Percentiles rank a stretch among this genome's conserved stretches.
These are phyloP conservation scores for Calliphora vicina DNA, from an alignment of 1,140 invertebrate species.

Conservation along the genomic window DNA sequence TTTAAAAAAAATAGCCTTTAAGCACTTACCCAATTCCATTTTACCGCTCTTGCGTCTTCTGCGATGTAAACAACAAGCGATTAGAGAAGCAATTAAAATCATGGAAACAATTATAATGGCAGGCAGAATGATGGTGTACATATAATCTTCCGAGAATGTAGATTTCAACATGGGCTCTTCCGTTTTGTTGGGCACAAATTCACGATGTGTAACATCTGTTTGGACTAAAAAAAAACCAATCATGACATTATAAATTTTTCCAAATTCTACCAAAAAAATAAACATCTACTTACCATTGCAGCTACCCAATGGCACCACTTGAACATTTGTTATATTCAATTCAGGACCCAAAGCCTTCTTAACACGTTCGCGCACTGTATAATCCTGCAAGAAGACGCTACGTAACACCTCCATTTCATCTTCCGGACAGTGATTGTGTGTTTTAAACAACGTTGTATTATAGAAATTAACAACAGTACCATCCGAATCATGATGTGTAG, in stretches of 20 bases:
- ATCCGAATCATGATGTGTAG: constrained; percentile 52
- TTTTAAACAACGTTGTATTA: constrained; percentile 72
- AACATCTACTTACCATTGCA: constrained; percentile 69
- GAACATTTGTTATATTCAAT: constrained; percentile 73
- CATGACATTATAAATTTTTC: not conserved
- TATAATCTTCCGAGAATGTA: constrained; percentile 75
- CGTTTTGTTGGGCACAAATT: constrained; percentile 49
- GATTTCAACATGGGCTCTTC: constrained; percentile 67
- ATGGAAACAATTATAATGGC: constrained; percentile 89
- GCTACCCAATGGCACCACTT: constrained; percentile 75
- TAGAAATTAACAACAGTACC: constrained; percentile 63
- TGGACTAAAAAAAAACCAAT: constrained; percentile 39
- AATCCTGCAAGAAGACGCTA: constrained; percentile 74
- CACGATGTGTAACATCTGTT: constrained; percentile 52
- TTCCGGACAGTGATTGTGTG: constrained; percentile 76
- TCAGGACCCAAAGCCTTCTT: constrained; percentile 78
- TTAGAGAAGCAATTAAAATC: constrained; percentile 83
- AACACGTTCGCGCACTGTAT: constrained; percentile 71
- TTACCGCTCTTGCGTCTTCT: constrained; percentile 82
- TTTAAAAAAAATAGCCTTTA: too few species aligned
- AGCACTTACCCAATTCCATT: constrained; percentile 75
- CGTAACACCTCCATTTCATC: constrained; percentile 76
- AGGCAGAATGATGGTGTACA: constrained; percentile 87
- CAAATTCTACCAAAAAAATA: not conserved
- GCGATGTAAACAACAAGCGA: constrained; percentile 89